Evolutionary conservation across 2,888 invertebrate species (phyloP).

Genomic region (Macrophya annulata): DNA sequence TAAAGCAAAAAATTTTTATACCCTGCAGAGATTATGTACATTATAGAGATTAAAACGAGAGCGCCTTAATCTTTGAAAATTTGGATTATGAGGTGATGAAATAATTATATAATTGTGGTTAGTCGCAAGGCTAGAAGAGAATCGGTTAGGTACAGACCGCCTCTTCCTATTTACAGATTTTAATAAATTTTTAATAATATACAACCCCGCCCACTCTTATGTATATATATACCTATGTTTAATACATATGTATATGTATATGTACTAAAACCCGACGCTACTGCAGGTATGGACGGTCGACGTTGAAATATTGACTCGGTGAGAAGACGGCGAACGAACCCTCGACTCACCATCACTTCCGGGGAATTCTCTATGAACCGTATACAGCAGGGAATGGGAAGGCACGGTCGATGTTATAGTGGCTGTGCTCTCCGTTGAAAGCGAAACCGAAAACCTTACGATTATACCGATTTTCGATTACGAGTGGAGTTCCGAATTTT

Average conservation of each 20-base stretch:
- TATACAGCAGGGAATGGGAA: conserved; percentile 85
- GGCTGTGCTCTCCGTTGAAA: conserved; percentile 79
- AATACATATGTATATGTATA: background rate
- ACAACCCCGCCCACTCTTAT: background rate
- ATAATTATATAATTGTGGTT: background rate
- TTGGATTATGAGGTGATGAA: background rate
- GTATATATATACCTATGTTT: background rate
- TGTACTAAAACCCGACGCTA: background rate
- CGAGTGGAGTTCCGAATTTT: conserved; percentile 3
- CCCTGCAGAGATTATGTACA: no score
- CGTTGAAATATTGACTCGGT: conserved; percentile 52
- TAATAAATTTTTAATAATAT: conserved; percentile 15
- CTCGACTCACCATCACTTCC: conserved; percentile 81
- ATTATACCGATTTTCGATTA: conserved; percentile 80
- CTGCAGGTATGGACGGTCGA: conserved; percentile 13
- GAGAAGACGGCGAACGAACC: conserved; percentile 17
- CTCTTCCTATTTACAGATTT: conserved; percentile 13
- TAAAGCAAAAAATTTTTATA: no score
- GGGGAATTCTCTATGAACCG: conserved; percentile 84
- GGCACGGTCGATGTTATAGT: conserved; percentile 82
- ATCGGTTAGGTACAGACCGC: background rate
- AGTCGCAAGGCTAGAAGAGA: background rate
- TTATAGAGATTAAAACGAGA: no score
- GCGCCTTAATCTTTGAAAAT: no score
- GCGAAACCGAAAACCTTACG: conserved; percentile 83